These are phyloP conservation scores for Nixonia krombeini DNA, from an alignment of 1,140 invertebrate genomes.

Conservation along the genomic window DNA sequence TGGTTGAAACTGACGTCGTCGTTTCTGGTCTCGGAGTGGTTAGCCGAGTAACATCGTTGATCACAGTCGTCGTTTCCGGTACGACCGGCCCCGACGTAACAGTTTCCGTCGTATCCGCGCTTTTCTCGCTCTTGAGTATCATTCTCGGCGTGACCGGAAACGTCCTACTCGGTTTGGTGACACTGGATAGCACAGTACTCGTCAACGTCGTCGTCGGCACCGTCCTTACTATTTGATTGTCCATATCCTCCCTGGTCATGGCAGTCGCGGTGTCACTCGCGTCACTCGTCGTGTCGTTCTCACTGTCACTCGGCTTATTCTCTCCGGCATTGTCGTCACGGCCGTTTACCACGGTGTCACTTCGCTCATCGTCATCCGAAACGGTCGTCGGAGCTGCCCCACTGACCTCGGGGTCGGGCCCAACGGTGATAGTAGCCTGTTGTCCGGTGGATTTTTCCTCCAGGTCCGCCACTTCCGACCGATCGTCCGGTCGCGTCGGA, in stretches of 20 bases:
- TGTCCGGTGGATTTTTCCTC: constrained; percentile 42
- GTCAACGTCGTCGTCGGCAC: constrained; percentile 13
- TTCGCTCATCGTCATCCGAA: constrained; percentile 1
- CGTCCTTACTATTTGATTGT: constrained; percentile 24
- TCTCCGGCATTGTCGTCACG: not conserved
- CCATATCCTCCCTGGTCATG: constrained; percentile 13
- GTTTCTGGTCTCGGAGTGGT: constrained; percentile 23
- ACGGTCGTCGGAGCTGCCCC: constrained; percentile 15
- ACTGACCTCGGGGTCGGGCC: constrained; percentile 33
- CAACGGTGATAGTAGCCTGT: constrained; percentile 19
- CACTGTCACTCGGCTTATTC: constrained; percentile 15
- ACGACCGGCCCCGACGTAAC: constrained; percentile 1
- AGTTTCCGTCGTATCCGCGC: constrained; percentile 3
- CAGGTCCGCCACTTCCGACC: constrained; percentile 41
- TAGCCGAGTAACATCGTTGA: constrained; percentile 39
- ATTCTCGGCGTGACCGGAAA: constrained; percentile 57
- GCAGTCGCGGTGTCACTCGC: not conserved
- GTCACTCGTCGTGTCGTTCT: constrained; percentile 3
- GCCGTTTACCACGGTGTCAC: constrained; percentile 1
- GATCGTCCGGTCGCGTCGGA: constrained; percentile 20
- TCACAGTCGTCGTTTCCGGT: constrained; percentile 28
- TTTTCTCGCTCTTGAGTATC: constrained; percentile 12
- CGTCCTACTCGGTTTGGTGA: constrained; percentile 5
- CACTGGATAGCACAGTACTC: constrained; percentile 7
- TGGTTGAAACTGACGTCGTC: constrained; percentile 12